These are phyloP conservation scores for Olivierus martensii DNA, from an alignment of 1,140 invertebrate genomes.

Conservation along the genomic window DNA sequence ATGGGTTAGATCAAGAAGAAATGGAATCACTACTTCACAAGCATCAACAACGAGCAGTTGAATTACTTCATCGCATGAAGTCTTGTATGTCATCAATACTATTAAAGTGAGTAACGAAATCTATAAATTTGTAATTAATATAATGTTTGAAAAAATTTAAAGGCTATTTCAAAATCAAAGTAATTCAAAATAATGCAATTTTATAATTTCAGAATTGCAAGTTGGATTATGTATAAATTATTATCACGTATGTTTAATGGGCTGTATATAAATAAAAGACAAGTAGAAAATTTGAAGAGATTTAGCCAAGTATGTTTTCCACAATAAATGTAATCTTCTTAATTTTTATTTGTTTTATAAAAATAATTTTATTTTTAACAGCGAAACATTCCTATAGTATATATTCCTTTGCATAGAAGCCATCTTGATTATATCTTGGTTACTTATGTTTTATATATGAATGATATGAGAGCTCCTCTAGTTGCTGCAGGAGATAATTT, in stretches of 20 bases:
- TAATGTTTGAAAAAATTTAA: too few species aligned
- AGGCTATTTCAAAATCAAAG: too few species aligned
- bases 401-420: conserved; percentile 77
- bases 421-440: conserved; percentile 87
- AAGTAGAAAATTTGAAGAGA: conserved; percentile 57
- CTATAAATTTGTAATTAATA: too few species aligned
- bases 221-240: conserved; percentile 72
- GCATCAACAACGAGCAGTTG: conserved; percentile 13
- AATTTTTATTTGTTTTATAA: conserved; percentile 14
- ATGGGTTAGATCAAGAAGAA: too few species aligned
- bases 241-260: conserved; percentile 61
- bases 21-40: too few species aligned
- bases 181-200: too few species aligned
- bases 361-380: conserved; percentile 23
- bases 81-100: conserved; percentile 21
- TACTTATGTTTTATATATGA: conserved; percentile 68
- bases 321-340: conserved; percentile 1
- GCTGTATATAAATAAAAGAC: conserved; percentile 56
- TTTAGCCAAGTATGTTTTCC: conserved; percentile 33
- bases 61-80: conserved; percentile 13
- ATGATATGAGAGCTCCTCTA: conserved; percentile 64
- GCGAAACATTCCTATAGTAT: conserved; percentile 62
- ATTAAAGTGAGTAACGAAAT: conserved; percentile 10
- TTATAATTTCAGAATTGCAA: conserved; percentile 44
- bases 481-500: conserved; percentile 90